Conservation (phyloP, 2,888 invertebrate species). For the Melanargia galathea region DNA sequence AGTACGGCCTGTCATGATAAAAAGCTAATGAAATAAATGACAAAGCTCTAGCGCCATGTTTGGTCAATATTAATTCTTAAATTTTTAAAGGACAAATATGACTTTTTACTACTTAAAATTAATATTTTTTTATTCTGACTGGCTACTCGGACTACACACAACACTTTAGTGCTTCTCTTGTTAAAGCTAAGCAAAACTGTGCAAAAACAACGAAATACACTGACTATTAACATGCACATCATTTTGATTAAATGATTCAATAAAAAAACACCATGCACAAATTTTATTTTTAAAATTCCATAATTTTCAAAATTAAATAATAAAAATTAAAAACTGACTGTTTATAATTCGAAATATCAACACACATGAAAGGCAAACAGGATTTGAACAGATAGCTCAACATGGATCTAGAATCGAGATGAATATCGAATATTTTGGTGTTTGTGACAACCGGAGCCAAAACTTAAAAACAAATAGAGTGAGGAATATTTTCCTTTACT, state of each 20-base stretch:
- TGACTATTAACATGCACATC: slow-evolving; percentile 54
- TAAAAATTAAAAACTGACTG: no score
- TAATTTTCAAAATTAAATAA: no score
- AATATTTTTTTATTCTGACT: background rate
- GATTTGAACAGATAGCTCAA: no score
- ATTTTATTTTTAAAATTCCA: slow-evolving; percentile 8
- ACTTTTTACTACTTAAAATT: no score
- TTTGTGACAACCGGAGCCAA: no score
- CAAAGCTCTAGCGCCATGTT: background rate
- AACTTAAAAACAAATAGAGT: no score
- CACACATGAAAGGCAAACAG: no score
- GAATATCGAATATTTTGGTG: no score
- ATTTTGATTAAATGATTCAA: slow-evolving; percentile 10
- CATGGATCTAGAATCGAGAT: no score
- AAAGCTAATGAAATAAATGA: background rate
- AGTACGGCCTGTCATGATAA: background rate
- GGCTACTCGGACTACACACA: background rate
- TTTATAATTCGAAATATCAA: no score
- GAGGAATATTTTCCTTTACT: no score
- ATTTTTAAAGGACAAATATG: no score
- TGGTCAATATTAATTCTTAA: background rate
- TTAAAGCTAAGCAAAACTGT: slow-evolving; percentile 63
- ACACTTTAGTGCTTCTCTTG: background rate
- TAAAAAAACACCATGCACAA: slow-evolving; percentile 39
- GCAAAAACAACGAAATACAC: slow-evolving; percentile 54